Evolutionary conservation across 2,113 vertebrate genomes (phyloP), one percentile per base, ranked within the genome.

Genomic region (Pedionomus torquatus): DNA sequence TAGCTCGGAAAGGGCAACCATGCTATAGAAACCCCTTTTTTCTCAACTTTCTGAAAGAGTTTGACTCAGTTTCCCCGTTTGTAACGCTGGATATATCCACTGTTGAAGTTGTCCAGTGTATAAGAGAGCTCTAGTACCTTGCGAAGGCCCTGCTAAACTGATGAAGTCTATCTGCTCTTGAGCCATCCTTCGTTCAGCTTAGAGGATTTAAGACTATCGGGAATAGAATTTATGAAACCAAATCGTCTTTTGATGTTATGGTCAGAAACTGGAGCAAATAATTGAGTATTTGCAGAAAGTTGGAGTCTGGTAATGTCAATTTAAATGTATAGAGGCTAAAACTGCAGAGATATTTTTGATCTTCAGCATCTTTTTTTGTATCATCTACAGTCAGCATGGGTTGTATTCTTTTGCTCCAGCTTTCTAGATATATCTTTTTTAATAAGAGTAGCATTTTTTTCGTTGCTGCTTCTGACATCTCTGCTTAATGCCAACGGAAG

Each of bases 261-360:
- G 30, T 78, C 46, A 74, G 76, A 68, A 81, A 87, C 37, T 37
- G 92, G 79, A 96, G 96, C 76, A 92, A 92, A 79, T 92, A 72
- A 31, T 87, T 52, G 80, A 82, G 35, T 71, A n/a, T 63, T 78
- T 63, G 31, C 19, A 65, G 37, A n/a, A 64, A 75, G 44, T 6
- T 93, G 72, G 60, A 89, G 70, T 72, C 72, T 91, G 69, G 6
- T 75, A 49, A 49, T 3, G 9, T n/a, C 37, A 49, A 55, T 55
- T 58, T 64, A 68, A 55, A 21, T 60, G 31, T 26, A 31, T 68
- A 8, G 54, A 83, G 25, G 19, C 77, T 86, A 37, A 70, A 77
- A 9, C 28, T n/a, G 35, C 39, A 9, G 24, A 60, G 37, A 5
- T 68, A 5, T 11, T n/a, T 71, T 76, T 89, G 46, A 60, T 74